Percentiles rank a stretch among this genome's conserved stretches.
phyloP scores from a whole-genome alignment of 2,797 vertebrate genomes.

The Numenius phaeopus region DNA sequence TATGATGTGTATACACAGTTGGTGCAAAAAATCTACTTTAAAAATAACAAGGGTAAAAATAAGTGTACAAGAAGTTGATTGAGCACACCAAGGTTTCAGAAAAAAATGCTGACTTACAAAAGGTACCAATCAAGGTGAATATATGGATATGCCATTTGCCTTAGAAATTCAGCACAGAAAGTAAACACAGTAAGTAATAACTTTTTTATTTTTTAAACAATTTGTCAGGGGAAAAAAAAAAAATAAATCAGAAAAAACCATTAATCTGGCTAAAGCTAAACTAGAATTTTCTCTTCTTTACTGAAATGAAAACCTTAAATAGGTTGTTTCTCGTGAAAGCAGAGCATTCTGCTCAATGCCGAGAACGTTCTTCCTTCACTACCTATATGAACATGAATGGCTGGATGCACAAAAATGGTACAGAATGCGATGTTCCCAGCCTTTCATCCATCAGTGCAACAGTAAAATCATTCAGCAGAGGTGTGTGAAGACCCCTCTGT shows the following conservation, averaged over 20 bases:
- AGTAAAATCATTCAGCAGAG: not conserved
- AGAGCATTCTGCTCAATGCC: not conserved
- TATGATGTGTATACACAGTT: not conserved
- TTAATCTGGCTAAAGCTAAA: not conserved
- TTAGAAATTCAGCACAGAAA: not conserved
- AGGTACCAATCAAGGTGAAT: not conserved
- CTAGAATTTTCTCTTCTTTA: not conserved
- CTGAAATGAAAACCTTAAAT: not conserved
- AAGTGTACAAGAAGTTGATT: not conserved
- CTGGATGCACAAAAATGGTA: not conserved
- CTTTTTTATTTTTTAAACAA: not conserved
- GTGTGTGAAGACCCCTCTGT: not conserved
- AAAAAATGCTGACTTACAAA: not conserved
- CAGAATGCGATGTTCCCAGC: not conserved
- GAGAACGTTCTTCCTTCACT: not conserved
- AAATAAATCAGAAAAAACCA: not conserved
- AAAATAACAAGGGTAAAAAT: not conserved
- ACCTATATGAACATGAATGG: not conserved
- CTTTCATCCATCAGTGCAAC: not conserved
- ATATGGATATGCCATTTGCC: fast-evolving
- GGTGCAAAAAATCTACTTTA: not conserved
- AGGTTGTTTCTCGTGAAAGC: not conserved
- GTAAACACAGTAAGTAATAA: not conserved
- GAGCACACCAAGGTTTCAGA: not conserved
- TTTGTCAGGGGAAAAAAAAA: not conserved